These are phyloP conservation scores for Capitulum mitella DNA, from an alignment of 2,888 invertebrate species.

Conservation along the genomic window DNA sequence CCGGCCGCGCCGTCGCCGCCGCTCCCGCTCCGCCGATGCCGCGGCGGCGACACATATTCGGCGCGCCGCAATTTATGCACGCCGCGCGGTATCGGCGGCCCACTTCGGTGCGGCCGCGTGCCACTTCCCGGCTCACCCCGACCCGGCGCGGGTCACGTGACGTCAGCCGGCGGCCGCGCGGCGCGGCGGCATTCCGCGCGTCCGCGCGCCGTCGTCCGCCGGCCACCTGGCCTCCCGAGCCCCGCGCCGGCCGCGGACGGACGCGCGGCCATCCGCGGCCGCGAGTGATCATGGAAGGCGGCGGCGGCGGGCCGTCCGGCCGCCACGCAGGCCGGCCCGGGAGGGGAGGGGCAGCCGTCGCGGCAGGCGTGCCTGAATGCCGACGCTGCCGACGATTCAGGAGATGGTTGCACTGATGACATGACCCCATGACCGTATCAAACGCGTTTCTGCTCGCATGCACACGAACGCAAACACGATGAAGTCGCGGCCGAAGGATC, in stretches of 20 bases:
- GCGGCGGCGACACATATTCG: not conserved
- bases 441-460: no score
- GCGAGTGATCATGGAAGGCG: not conserved
- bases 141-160: no score
- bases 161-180: no score
- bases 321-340: no score
- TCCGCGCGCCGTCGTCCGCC: slow-evolving; percentile 8
- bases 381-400: no score
- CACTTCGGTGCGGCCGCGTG: not conserved
- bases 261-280: not conserved
- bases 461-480: no score
- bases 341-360: no score
- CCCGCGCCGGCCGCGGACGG: not conserved
- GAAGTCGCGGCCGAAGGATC: no score
- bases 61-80: not conserved
- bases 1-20: not conserved
- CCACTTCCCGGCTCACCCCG: not conserved
- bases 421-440: no score
- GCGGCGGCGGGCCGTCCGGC: no score
- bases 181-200: not conserved
- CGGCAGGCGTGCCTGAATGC: no score
- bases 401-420: no score
- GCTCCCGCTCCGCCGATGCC: not conserved
- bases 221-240: slow-evolving; percentile 5
- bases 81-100: not conserved